Conservation (phyloP, 2,888 invertebrate genomes). For the Atethmia centrago region DNA sequence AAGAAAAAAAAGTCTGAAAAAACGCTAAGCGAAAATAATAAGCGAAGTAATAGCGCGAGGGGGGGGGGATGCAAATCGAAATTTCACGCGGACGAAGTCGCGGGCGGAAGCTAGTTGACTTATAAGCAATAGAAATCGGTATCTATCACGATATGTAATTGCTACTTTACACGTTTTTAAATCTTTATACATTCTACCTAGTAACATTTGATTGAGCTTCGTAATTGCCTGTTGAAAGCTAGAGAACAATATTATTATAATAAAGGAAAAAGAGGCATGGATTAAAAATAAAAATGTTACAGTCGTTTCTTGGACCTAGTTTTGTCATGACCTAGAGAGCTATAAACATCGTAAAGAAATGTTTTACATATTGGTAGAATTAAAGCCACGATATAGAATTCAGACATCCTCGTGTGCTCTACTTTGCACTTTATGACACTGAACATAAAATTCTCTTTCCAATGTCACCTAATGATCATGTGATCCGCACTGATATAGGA, state of each 20-base stretch:
- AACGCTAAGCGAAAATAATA: no score
- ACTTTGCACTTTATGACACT: neutral
- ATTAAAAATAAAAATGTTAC: constrained; percentile 2
- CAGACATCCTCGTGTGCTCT: neutral
- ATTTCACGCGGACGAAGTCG: no score
- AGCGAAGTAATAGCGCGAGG: no score
- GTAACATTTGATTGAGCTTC: constrained; percentile 56
- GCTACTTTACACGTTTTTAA: constrained; percentile 66
- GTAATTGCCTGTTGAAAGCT: constrained; percentile 51
- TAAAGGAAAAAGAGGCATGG: constrained; percentile 42
- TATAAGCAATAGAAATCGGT: constrained; percentile 29
- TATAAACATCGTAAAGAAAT: neutral
- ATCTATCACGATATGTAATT: constrained; percentile 53
- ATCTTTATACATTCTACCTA: constrained; percentile 66
- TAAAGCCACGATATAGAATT: neutral
- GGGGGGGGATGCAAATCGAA: no score
- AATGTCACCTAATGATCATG: neutral
- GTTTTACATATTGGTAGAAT: neutral
- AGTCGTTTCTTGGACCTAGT: constrained; percentile 26
- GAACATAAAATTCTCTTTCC: neutral
- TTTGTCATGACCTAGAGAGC: constrained; percentile 4
- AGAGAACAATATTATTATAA: constrained; percentile 45
- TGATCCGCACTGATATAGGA: neutral
- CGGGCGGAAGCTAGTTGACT: no score
- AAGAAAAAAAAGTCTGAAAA: no score